Conservation (phyloP, 64 coral and sea anemone genomes). For the Porites australiensis region DNA sequence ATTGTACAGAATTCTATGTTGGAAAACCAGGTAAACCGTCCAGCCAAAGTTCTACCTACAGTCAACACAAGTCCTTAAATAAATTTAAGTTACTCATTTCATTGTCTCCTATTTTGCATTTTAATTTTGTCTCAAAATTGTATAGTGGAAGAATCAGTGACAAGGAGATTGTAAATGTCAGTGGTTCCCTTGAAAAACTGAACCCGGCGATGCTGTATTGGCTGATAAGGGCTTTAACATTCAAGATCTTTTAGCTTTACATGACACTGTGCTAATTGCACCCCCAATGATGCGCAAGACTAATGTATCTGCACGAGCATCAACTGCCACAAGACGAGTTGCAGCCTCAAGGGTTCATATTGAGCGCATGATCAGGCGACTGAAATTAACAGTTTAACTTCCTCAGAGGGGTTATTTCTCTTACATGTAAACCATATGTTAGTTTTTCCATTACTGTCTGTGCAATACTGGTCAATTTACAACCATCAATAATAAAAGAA, state of each 20-base stretch:
- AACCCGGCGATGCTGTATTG: neutral
- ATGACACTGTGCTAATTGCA: neutral
- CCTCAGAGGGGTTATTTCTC: slow-evolving; percentile 56
- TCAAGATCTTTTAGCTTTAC: neutral
- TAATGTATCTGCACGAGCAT: too few species aligned
- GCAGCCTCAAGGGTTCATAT: slow-evolving; percentile 31
- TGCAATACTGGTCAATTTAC: slow-evolving; percentile 75
- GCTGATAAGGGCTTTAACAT: neutral
- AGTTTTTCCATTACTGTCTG: slow-evolving; percentile 79
- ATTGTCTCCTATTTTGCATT: slow-evolving; percentile 36
- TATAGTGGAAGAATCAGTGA: slow-evolving; percentile 59
- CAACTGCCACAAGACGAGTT: too few species aligned
- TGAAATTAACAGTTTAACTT: slow-evolving; percentile 46
- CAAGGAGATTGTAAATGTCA: slow-evolving; percentile 46
- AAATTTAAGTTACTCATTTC: slow-evolving; percentile 49
- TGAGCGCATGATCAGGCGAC: slow-evolving; percentile 59
- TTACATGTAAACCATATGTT: slow-evolving; percentile 31
- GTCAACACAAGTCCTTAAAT: slow-evolving; percentile 58
- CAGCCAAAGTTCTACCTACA: slow-evolving; percentile 67
- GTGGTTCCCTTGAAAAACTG: slow-evolving; percentile 40
- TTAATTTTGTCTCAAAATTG: slow-evolving; percentile 50
- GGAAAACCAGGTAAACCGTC: slow-evolving; percentile 74
- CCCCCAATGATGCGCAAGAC: too few species aligned
- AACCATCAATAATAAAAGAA: neutral
- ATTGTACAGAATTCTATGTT: slow-evolving; percentile 79